Conservation (phyloP, 2,113 vertebrate species). For the Speoplatyrhinus poulsoni region DNA sequence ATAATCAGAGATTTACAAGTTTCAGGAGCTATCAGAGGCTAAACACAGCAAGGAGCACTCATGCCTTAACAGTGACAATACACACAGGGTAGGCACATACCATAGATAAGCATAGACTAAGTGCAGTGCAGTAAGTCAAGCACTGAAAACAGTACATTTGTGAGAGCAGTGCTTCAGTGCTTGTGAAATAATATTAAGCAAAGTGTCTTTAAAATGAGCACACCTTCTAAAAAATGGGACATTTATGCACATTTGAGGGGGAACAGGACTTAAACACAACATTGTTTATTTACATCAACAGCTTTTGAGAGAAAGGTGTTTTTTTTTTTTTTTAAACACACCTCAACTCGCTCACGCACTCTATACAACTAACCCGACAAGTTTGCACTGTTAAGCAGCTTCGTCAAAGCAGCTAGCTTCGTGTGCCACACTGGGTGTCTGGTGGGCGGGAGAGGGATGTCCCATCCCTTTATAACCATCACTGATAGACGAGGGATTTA, state of each 20-base stretch:
- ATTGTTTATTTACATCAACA: too few relatives aligned
- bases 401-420: constrained; percentile 1
- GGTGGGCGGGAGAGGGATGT: neutral
- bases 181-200: neutral
- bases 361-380: constrained; percentile 28
- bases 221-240: neutral
- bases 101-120: neutral
- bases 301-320: neutral
- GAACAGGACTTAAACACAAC: too few relatives aligned
- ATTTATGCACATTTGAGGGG: too few relatives aligned
- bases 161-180: neutral
- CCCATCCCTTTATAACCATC: neutral
- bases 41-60: constrained; percentile 11
- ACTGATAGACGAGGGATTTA: constrained; percentile 6
- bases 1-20: constrained; percentile 66
- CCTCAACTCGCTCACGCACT: neutral
- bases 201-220: neutral
- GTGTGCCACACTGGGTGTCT: constrained; percentile 21
- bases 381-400: constrained; percentile 21
- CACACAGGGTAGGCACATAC: neutral
- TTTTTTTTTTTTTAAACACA: neutral
- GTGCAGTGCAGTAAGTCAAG: neutral
- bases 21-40: constrained; percentile 57
- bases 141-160: neutral
- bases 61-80: constrained; percentile 3